These are phyloP conservation scores for Atherinosoma microstoma DNA, from an alignment of 2,797 vertebrate genomes.

Conservation along the genomic window DNA sequence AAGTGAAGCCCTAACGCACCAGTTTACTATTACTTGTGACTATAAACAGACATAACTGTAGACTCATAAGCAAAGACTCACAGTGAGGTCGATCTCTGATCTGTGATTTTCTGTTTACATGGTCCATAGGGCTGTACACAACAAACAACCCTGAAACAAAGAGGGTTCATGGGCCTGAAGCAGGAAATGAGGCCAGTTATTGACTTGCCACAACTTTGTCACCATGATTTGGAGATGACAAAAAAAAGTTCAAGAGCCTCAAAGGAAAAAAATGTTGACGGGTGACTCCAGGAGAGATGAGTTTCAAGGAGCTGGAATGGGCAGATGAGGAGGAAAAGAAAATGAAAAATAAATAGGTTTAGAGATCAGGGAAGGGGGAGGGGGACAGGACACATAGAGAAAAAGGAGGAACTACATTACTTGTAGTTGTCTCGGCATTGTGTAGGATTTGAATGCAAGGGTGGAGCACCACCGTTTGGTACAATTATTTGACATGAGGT, in stretches of 20 bases:
- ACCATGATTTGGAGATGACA: slow-evolving; percentile 21
- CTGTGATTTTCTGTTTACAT: slow-evolving; percentile 11
- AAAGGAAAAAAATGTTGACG: slow-evolving; percentile 11
- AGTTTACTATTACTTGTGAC: background rate
- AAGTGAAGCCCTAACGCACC: background rate
- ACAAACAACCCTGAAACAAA: slow-evolving; percentile 32
- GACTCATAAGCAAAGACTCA: background rate
- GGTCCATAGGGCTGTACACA: slow-evolving; percentile 11
- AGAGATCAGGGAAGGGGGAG: slow-evolving; percentile 34
- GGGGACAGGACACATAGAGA: slow-evolving; percentile 45
- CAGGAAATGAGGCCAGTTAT: slow-evolving; percentile 29
- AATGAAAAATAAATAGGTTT: slow-evolving; percentile 49
- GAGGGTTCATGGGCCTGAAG: slow-evolving; percentile 9
- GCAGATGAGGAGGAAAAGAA: slow-evolving; percentile 24
- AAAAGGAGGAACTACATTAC: slow-evolving; percentile 59
- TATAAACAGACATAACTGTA: background rate
- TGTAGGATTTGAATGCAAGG: slow-evolving; percentile 71
- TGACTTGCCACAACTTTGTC: slow-evolving; percentile 20
- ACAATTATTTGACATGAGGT: slow-evolving; percentile 64
- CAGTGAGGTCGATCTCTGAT: slow-evolving; percentile 10
- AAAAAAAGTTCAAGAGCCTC: slow-evolving; percentile 20
- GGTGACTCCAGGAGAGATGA: slow-evolving; percentile 7
- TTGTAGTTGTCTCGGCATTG: slow-evolving; percentile 69
- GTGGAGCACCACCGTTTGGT: slow-evolving; percentile 58
- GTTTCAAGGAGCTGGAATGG: slow-evolving; percentile 26